Conservation (phyloP, 2,888 invertebrate species). For the Abrostola tripartita region DNA sequence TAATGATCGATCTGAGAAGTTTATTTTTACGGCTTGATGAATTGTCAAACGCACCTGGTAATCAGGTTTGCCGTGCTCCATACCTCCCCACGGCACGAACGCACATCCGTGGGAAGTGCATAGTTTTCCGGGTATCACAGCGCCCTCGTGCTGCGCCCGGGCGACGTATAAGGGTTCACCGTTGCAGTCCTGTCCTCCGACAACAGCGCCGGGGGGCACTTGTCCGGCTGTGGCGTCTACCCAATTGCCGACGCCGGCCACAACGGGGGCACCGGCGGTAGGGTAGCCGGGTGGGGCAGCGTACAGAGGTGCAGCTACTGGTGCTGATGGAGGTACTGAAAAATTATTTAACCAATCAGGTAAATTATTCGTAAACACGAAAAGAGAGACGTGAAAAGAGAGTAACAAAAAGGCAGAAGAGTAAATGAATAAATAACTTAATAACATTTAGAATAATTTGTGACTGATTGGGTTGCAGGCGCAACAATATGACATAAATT, state of each 20-base stretch:
- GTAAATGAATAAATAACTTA: no score
- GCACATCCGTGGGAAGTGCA: constrained; percentile 93
- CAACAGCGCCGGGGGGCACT: constrained; percentile 91
- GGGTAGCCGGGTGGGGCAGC: constrained; percentile 74
- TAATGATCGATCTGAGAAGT: not conserved
- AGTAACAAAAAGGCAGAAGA: no score
- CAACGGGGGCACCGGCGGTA: constrained; percentile 30
- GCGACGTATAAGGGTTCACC: constrained; percentile 91
- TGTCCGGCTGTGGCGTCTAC: constrained; percentile 89
- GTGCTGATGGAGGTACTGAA: constrained; percentile 74
- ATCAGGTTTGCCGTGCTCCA: constrained; percentile 92
- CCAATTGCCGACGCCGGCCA: constrained; percentile 82
- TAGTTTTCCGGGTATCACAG: constrained; percentile 94
- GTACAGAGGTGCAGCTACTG: constrained; percentile 75
- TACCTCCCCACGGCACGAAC: constrained; percentile 94
- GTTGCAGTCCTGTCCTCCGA: constrained; percentile 89
- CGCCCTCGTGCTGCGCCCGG: constrained; percentile 93
- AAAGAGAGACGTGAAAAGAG: not conserved
- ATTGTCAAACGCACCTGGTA: constrained; percentile 89
- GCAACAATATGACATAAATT: no score
- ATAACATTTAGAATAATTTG: no score
- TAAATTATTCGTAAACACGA: not conserved
- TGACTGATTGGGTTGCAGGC: no score
- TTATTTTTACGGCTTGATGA: no score
- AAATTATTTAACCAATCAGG: constrained; percentile 10